Evolutionary conservation across 2,113 vertebrate genomes (phyloP).

Genomic region (Spea bombifrons): DNA sequence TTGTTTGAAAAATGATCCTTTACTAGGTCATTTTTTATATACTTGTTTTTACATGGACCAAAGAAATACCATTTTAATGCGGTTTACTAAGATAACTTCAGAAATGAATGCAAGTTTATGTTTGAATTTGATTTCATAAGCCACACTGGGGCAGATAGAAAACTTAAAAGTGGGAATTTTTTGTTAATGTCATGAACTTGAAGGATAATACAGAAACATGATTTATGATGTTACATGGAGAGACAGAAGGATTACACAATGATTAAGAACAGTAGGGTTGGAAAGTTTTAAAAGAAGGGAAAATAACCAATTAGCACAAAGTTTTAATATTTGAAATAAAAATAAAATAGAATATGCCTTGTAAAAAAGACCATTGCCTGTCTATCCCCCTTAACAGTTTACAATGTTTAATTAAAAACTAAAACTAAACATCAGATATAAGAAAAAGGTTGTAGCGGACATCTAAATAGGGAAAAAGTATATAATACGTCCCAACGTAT

Average conservation of each 20-base stretch:
- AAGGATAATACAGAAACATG: constrained; percentile 11
- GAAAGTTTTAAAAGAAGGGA: constrained; percentile 10
- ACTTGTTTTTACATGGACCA: constrained; percentile 19
- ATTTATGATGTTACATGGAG: not conserved
- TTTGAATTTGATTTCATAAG: not conserved
- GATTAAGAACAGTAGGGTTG: not conserved
- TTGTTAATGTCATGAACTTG: not conserved
- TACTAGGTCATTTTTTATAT: constrained; percentile 20
- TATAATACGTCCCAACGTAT: too few relatives aligned
- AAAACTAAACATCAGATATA: not conserved
- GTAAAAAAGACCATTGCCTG: not conserved
- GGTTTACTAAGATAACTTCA: not conserved
- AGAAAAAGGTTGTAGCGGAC: too few relatives aligned
- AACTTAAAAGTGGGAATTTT: constrained; percentile 3
- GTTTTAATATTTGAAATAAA: not conserved
- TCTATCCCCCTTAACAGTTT: constrained; percentile 1
- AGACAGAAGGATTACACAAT: not conserved
- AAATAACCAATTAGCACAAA: constrained; percentile 5
- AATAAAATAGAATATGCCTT: not conserved
- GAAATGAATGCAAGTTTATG: constrained; percentile 13
- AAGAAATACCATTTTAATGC: constrained; percentile 28
- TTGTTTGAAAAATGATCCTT: constrained; percentile 34
- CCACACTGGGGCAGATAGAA: not conserved
- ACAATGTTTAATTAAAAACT: constrained; percentile 18
- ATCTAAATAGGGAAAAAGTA: too few relatives aligned